phyloP scores from a whole-genome alignment of 2,113 vertebrate genomes.

The Mesoclemmys tuberculata region DNA sequence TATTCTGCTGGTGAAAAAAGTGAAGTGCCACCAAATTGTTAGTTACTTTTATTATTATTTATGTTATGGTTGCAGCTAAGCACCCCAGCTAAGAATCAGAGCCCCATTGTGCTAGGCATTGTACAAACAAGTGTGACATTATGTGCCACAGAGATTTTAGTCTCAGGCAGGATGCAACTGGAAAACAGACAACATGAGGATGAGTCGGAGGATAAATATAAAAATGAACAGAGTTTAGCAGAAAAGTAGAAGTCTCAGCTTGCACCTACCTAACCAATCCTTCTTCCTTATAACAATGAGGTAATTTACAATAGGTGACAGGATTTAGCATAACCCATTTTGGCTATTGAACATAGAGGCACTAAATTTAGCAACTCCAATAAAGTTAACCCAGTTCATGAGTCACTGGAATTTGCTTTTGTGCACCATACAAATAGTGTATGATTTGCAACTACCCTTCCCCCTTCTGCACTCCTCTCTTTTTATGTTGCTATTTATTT shows the following conservation, averaged over 20 bases:
- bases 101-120: neutral
- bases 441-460: neutral
- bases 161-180: neutral
- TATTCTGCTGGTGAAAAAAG: neutral
- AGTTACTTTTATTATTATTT: neutral
- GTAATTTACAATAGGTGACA: constrained; percentile 4
- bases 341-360: constrained; percentile 7
- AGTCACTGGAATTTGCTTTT: constrained; percentile 8
- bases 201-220: neutral
- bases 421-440: neutral
- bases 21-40: neutral
- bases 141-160: neutral
- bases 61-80: neutral
- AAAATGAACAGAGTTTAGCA: neutral
- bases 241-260: neutral
- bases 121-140: neutral
- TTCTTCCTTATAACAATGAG: neutral
- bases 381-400: constrained; percentile 5
- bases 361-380: constrained; percentile 2
- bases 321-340: neutral
- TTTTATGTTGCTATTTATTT: neutral
- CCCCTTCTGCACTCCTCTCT: constrained; percentile 12
- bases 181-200: neutral
- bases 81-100: neutral
- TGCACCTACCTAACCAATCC: neutral